Percentiles rank a stretch among this genome's conserved stretches.
phyloP scores from a whole-genome alignment of 2,888 invertebrate species.

The Panopea generosa region DNA sequence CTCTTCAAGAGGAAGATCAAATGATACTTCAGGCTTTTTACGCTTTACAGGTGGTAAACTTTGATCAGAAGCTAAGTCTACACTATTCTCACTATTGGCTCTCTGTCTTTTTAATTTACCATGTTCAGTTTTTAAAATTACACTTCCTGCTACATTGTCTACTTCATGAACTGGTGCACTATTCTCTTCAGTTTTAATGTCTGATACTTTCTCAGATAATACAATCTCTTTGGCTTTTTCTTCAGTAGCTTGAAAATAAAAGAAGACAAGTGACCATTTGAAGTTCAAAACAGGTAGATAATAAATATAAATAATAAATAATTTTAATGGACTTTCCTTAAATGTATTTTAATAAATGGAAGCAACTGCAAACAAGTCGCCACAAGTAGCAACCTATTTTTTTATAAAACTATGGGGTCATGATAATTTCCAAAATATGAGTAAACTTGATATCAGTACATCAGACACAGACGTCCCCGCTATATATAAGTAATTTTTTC shows the following conservation, averaged over 20 bases:
- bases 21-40: slow-evolving; percentile 40
- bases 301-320: no score
- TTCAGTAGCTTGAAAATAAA: slow-evolving; percentile 39
- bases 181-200: background rate
- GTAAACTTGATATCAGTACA: no score
- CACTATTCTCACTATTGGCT: slow-evolving; percentile 66
- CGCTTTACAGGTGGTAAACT: slow-evolving; percentile 47
- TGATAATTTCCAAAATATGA: no score
- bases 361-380: no score
- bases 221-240: slow-evolving; percentile 48
- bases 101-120: slow-evolving; percentile 53
- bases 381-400: no score
- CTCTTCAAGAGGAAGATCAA: slow-evolving; percentile 14
- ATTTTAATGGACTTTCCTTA: no score
- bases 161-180: background rate
- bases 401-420: no score
- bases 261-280: background rate
- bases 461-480: no score
- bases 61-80: slow-evolving; percentile 33
- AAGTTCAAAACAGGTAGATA: no score
- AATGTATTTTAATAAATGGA: no score
- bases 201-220: background rate
- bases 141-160: background rate
- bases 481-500: no score
- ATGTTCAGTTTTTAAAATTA: slow-evolving; percentile 1